Percentiles rank a stretch among this genome's conserved stretches.
Conservation (phyloP, 2,888 invertebrate genomes). For the Candidula unifasciata region DNA sequence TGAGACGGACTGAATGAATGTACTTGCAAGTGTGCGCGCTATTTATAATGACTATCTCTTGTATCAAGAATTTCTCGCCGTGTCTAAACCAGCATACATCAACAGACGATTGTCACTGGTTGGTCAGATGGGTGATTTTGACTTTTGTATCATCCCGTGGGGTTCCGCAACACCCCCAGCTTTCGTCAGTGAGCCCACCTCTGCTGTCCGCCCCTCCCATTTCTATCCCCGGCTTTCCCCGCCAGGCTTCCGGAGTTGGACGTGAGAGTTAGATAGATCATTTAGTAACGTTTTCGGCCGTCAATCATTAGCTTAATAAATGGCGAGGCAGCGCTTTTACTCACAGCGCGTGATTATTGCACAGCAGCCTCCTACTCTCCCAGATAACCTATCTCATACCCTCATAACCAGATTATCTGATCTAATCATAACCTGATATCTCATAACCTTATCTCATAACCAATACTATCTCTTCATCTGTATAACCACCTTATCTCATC, state of each 20-base stretch:
- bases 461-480: too few relatives aligned
- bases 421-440: too few relatives aligned
- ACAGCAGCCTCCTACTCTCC: too few relatives aligned
- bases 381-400: too few relatives aligned
- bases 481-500: too few relatives aligned
- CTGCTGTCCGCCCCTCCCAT: conserved; percentile 18
- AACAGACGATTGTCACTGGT: background rate
- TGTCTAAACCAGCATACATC: too few relatives aligned
- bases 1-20: too few relatives aligned
- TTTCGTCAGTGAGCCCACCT: conserved; percentile 22
- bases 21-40: too few relatives aligned
- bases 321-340: background rate
- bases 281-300: background rate
- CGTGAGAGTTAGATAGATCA: conserved; percentile 19
- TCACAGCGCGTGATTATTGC: background rate
- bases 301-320: conserved; percentile 18
- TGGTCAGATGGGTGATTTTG: background rate
- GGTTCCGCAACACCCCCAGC: background rate
- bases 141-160: conserved; percentile 1
- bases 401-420: too few relatives aligned
- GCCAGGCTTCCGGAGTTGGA: background rate
- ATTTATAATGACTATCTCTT: too few relatives aligned
- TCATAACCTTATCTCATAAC: too few relatives aligned
- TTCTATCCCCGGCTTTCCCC: background rate
- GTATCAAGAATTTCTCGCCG: too few relatives aligned